Evolutionary conservation across 2,113 vertebrate species (phyloP), one percentile per base, ranked within the genome.

Genomic region (Cyprinodon brontotheroides): DNA sequence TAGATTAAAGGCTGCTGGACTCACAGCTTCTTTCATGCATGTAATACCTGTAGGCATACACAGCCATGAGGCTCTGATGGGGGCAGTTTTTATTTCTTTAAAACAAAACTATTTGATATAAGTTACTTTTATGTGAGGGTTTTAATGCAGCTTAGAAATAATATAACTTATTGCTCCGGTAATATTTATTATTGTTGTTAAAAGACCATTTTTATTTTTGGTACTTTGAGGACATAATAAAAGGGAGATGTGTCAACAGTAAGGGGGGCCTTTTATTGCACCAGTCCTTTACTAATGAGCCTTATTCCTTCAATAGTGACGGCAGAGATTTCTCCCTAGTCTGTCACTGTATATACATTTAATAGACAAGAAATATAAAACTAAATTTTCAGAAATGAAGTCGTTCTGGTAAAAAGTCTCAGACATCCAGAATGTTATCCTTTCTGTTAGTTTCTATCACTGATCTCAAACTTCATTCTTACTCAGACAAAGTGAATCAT

Each of bases 1-100:
- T 29, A 29, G 29, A 29, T 29, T 29, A 29, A 29, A 29, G 29
- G 66, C 69, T 82, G 47, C 70, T 0, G 9, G 9, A 59, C 61
- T 61, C 11, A 37, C 57, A 7, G 17, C 41, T 78, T 79, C 47
- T 48, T 15, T 20, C 50, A 57, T 57, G 50, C 50, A 57, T 57
- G 50, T n/a, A 7, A 20, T 17, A 53, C 17, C 50, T 9, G 50
- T 20, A 53, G 50, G 15, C 50, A 53, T 53, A 20, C 17, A 57
- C 50, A 9, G 6, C 17, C 48, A n/a, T 57, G 50, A 4, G 20
- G 50, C 50, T 15, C 2, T 7, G 14, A 17, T 15, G 50, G 6
- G 3, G 15, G 14, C 17, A 53, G 6, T 7, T 7, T 53, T 20
- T 2, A 5, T 53, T 12, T 14, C 17, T 50, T 17, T 50, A 50